Conservation (phyloP, 2,888 invertebrate species). For the Suillia variegata region DNA sequence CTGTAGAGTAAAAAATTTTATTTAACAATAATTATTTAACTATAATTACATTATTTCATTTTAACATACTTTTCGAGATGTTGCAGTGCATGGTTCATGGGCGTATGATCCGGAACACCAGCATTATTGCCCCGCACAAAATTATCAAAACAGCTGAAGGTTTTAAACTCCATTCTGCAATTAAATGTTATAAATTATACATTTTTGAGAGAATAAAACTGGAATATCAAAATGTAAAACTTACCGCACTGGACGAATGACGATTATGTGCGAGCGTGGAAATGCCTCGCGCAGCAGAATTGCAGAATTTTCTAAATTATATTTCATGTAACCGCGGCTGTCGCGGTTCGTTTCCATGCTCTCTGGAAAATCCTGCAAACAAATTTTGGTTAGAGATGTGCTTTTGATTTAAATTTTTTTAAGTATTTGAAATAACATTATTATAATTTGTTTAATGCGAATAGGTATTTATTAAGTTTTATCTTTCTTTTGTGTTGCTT, state of each 20-base stretch:
- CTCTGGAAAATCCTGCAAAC: slow-evolving; percentile 78
- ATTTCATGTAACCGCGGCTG: slow-evolving; percentile 75
- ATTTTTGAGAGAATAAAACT: background rate
- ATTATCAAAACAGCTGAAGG: slow-evolving; percentile 87
- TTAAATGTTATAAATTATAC: background rate
- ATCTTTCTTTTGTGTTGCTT: too few relatives aligned
- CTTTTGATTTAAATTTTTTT: background rate
- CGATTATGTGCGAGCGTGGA: slow-evolving; percentile 72
- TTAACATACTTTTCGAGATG: slow-evolving; percentile 72
- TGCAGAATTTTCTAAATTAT: slow-evolving; percentile 83
- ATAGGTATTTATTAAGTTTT: too few relatives aligned
- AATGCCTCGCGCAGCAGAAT: slow-evolving; percentile 72
- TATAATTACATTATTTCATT: too few relatives aligned
- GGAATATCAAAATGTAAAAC: slow-evolving; percentile 19
- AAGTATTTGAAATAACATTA: too few relatives aligned
- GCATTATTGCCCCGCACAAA: slow-evolving; percentile 82
- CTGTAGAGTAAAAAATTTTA: slow-evolving; percentile 47
- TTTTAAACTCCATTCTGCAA: slow-evolving; percentile 78
- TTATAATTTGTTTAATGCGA: too few relatives aligned
- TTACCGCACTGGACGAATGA: slow-evolving; percentile 77
- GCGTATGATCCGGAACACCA: slow-evolving; percentile 82
- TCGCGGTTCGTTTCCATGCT: slow-evolving; percentile 79
- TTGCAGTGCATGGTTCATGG: slow-evolving; percentile 72
- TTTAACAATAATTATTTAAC: slow-evolving; percentile 8
- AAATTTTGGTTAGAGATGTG: too few relatives aligned